Percentiles rank a stretch among this genome's conserved stretches.
Evolutionary conservation across 2,888 invertebrate species (phyloP).

Genomic region (Hyposoter didymator): DNA sequence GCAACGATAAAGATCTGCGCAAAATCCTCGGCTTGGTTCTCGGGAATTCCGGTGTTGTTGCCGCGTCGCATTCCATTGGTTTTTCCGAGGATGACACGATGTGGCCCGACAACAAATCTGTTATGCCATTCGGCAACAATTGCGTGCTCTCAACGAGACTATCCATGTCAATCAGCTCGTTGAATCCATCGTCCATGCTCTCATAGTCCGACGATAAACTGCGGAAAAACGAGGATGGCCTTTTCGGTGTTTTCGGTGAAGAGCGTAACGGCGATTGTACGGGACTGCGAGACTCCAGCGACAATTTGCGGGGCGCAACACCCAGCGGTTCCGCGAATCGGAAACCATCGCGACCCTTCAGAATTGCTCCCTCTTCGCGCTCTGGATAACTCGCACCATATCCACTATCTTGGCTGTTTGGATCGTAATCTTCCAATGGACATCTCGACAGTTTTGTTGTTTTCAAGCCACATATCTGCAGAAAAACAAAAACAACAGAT

Average conservation of each 20-base stretch:
- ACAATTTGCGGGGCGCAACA: conserved; percentile 81
- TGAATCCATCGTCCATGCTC: conserved; percentile 88
- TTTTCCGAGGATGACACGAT: conserved; percentile 78
- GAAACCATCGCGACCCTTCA: conserved; percentile 73
- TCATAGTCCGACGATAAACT: conserved; percentile 86
- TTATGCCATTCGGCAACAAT: conserved; percentile 86
- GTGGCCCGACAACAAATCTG: conserved; percentile 86
- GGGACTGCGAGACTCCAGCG: conserved; percentile 76
- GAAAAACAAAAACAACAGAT: neutral
- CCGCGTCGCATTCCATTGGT: conserved; percentile 78
- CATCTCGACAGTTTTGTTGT: conserved; percentile 76
- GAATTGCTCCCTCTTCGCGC: conserved; percentile 71
- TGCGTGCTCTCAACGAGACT: conserved; percentile 83
- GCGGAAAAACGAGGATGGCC: conserved; percentile 81
- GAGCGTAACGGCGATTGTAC: conserved; percentile 75
- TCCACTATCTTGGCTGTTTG: conserved; percentile 87
- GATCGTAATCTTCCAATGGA: conserved; percentile 85
- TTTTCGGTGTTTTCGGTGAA: conserved; percentile 71
- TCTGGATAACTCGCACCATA: conserved; percentile 84
- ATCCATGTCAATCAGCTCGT: conserved; percentile 88
- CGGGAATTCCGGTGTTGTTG: conserved; percentile 84
- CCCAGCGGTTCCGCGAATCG: conserved; percentile 84
- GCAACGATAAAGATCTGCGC: conserved; percentile 79
- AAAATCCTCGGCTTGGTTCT: conserved; percentile 75
- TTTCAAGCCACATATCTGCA: conserved; percentile 69